Evolutionary conservation across 2,888 invertebrate species (phyloP), one percentile per base, ranked within the genome.

Genomic region (Elmis aenea): DNA sequence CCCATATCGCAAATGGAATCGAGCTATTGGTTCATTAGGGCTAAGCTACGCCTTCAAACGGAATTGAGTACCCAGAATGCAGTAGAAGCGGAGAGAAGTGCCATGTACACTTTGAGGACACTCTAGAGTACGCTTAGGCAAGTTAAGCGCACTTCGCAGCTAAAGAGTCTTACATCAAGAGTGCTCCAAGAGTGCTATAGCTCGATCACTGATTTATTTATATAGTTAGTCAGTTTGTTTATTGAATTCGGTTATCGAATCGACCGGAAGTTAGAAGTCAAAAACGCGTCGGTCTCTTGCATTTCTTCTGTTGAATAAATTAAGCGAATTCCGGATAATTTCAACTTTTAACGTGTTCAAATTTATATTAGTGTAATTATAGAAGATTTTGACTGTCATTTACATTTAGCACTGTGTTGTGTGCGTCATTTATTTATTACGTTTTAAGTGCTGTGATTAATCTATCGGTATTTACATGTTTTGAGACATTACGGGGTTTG

Each of bases 161-260:
- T 68, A 68, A 68, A 68, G 68, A 68, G 67, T 68, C 68, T 68
- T 68, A 68, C 66, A 68, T 68, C 67, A 68, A 68, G 66, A 59
- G 66, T 64, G 61, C 63, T 63, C 61, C 61, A 62, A 63, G 64
- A 64, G 67, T 65, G 66, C 65, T 65, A 67, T 65, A 64, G 64
- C 67, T 64, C 67, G 68, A 68, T 68, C 67, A 59, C 66, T 68
- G 68, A 68, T 68, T 68, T 68, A 68, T 68, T 68, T 68, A 67
- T 68, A 67, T 67, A 68, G 68, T 68, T 67, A 67, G 68, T 65
- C 67, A 65, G 68, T 68, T 68, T 68, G 67, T 68, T 68, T 68
- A 67, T 67, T 67, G 68, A 67, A 68, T 67, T 66, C 65, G 66
- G 65, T 57, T 64, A 64, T 64, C 60, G 62, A 58, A 60, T 63